A percentile compares a stretch with the other conserved stretches of the same genome.
Conservation (phyloP, 1,140 invertebrate genomes). For the Ctenoplectra terminalis region DNA sequence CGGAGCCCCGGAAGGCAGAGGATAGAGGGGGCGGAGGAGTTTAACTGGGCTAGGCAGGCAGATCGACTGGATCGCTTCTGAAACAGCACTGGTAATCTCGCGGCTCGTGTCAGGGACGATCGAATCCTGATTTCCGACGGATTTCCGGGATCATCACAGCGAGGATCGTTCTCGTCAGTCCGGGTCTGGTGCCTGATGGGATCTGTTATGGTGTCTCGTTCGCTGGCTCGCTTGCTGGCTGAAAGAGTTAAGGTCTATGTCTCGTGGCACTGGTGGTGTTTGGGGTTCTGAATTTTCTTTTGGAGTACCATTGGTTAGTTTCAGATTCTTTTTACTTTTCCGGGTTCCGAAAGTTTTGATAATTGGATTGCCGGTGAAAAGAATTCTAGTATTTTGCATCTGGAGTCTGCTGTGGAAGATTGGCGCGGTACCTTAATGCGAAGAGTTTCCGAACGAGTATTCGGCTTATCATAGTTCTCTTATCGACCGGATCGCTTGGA, state of each 20-base stretch:
- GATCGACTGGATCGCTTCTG: background rate
- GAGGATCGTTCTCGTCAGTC: background rate
- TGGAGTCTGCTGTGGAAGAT: background rate
- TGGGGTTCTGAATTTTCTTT: background rate
- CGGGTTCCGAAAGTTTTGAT: no score
- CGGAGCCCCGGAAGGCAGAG: background rate
- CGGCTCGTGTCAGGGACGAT: background rate
- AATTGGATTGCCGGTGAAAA: no score
- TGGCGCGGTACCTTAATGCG: no score
- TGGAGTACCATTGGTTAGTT: conserved; percentile 32
- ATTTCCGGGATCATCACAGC: background rate
- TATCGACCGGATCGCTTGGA: background rate
- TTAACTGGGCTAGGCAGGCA: background rate
- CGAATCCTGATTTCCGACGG: conserved; percentile 15
- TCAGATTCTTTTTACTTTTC: background rate
- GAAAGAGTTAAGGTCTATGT: conserved; percentile 35
- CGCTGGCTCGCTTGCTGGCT: background rate
- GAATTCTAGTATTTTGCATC: background rate
- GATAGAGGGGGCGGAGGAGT: background rate
- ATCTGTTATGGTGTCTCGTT: background rate
- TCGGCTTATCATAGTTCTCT: background rate
- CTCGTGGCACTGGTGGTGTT: no score
- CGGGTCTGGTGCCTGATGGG: background rate
- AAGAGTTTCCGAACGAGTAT: background rate
- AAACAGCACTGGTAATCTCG: background rate